Percentiles rank a stretch among this genome's conserved stretches.
Conservation (phyloP, 2,888 invertebrate genomes). For the Parnassius apollo region DNA sequence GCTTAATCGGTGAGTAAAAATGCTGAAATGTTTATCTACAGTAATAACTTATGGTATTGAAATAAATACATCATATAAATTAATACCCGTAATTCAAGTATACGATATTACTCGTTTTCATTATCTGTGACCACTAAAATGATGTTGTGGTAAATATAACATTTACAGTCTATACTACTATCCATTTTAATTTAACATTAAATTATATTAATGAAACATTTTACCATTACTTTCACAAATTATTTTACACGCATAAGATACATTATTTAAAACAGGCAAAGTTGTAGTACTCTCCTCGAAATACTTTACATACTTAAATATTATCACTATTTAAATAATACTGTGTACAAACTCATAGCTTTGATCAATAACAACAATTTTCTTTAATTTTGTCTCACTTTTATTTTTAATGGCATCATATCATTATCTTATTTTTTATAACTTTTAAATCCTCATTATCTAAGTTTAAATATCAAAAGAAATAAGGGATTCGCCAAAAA, state of each 20-base stretch:
- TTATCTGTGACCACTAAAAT: neutral
- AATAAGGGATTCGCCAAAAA: no score
- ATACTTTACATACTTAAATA: constrained; percentile 2
- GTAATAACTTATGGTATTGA: constrained; percentile 11
- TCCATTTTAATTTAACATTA: neutral
- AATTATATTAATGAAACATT: neutral
- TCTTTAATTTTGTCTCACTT: constrained; percentile 11
- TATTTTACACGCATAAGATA: no score
- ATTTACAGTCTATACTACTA: neutral
- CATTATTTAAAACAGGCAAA: no score
- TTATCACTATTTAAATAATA: constrained; percentile 38
- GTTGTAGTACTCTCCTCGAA: neutral
- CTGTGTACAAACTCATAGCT: constrained; percentile 32
- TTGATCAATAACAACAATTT: neutral
- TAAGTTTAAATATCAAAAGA: no score
- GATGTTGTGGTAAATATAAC: neutral
- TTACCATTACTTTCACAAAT: neutral
- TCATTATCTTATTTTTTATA: no score
- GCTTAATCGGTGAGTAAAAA: constrained; percentile 32
- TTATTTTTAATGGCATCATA: neutral
- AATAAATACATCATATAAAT: constrained; percentile 24
- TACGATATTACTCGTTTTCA: neutral
- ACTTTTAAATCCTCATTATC: no score
- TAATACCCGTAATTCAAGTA: constrained; percentile 24
- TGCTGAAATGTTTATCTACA: neutral